These are phyloP conservation scores for Gallinago jamesoni DNA, from an alignment of 2,113 vertebrate species.

Conservation along the genomic window DNA sequence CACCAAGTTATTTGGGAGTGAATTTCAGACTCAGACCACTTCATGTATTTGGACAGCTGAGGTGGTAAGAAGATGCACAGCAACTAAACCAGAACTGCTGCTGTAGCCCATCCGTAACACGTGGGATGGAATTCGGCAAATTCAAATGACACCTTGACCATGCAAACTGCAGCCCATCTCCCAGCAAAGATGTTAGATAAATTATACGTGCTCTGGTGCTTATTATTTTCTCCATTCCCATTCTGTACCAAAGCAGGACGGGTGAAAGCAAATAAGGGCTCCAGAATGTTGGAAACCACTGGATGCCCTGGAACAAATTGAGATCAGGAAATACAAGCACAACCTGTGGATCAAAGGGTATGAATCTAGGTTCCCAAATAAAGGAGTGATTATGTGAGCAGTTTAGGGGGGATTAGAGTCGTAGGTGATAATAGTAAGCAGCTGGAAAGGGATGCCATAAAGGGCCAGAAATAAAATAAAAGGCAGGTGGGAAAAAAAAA, in stretches of 20 bases:
- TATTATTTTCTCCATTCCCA: background rate
- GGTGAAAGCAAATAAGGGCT: background rate
- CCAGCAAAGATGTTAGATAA: background rate
- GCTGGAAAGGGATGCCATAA: conserved; percentile 7
- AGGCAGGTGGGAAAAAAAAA: background rate
- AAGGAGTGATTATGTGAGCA: conserved; percentile 44
- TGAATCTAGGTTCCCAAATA: background rate
- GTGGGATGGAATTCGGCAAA: background rate
- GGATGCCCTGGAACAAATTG: background rate
- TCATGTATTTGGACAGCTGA: background rate
- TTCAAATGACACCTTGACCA: background rate
- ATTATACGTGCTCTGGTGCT: background rate
- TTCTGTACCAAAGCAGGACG: background rate
- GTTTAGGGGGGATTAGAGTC: conserved; percentile 5
- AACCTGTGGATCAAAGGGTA: background rate
- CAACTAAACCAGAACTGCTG: background rate
- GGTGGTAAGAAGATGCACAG: background rate
- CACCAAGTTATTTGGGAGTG: background rate
- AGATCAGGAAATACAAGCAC: background rate
- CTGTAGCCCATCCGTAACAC: background rate
- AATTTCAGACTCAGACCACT: background rate
- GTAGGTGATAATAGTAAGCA: conserved; percentile 23
- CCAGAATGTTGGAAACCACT: rapidly evolving
- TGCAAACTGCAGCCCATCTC: background rate
- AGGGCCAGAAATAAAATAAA: conserved; percentile 8